phyloP scores from a whole-genome alignment of 2,888 invertebrate genomes.

The Noctua comes region DNA sequence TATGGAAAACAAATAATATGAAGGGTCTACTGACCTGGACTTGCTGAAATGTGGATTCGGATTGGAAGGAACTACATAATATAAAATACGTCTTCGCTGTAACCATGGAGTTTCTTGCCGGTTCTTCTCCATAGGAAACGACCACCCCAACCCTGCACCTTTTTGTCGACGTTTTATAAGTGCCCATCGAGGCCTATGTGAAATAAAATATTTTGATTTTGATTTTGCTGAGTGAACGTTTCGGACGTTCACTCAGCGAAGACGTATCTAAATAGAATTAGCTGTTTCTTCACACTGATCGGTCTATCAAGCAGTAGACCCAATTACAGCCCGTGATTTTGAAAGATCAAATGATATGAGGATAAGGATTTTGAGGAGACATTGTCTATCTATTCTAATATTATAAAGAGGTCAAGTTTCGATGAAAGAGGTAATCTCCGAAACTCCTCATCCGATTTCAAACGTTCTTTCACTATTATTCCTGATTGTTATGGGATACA shows the following conservation, averaged over 20 bases:
- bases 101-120: too few species aligned
- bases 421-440: not conserved
- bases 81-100: not conserved
- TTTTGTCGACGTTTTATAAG: too few species aligned
- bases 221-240: too few species aligned
- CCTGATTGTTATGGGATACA: not conserved
- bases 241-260: too few species aligned
- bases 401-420: not conserved
- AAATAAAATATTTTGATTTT: too few species aligned
- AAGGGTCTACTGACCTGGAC: not conserved
- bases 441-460: not conserved
- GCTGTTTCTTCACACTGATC: not conserved
- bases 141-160: too few species aligned
- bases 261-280: too few species aligned
- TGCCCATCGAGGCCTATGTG: too few species aligned
- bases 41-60: not conserved
- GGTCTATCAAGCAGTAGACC: not conserved
- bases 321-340: not conserved
- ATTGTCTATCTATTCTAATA: not conserved
- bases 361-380: not conserved
- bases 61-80: not conserved
- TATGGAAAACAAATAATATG: slow-evolving; percentile 17
- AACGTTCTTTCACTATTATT: not conserved
- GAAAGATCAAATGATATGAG: not conserved
- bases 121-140: too few species aligned